Percentiles rank a stretch among this genome's conserved stretches.
Evolutionary conservation across 2,888 invertebrate genomes (phyloP).

Genomic region (Eudemis profundana): DNA sequence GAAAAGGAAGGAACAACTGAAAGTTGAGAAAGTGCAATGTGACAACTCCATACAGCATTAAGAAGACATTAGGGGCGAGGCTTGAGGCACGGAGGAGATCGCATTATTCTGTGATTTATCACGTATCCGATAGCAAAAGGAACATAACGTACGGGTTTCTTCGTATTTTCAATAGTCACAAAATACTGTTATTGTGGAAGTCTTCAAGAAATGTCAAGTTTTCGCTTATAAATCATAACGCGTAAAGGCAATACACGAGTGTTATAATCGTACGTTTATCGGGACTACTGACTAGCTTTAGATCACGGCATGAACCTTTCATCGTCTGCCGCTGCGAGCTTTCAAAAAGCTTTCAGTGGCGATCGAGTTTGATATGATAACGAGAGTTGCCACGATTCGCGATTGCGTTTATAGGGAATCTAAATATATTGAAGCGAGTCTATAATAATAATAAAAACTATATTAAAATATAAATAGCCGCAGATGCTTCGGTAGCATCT

Average conservation of each 20-base stretch:
- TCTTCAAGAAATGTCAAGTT: not conserved
- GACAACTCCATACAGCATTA: constrained; percentile 82
- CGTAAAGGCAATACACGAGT: constrained; percentile 3
- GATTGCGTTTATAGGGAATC: constrained; percentile 62
- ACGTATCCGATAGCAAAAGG: constrained; percentile 64
- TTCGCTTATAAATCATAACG: constrained; percentile 8
- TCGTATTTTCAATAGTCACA: constrained; percentile 37
- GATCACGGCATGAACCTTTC: constrained; percentile 76
- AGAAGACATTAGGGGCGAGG: constrained; percentile 79
- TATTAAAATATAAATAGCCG: constrained; percentile 31
- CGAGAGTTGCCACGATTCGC: constrained; percentile 65
- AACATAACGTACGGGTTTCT: constrained; percentile 49
- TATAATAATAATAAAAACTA: constrained; percentile 10
- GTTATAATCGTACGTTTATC: constrained; percentile 21
- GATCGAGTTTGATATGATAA: constrained; percentile 74
- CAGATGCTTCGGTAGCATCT: constrained; percentile 40
- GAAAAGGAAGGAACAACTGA: constrained; percentile 62
- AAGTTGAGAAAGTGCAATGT: constrained; percentile 75
- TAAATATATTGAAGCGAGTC: constrained; percentile 51
- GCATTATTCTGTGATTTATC: constrained; percentile 79
- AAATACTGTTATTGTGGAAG: constrained; percentile 23
- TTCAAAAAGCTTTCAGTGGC: constrained; percentile 82
- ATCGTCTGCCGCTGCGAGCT: constrained; percentile 75
- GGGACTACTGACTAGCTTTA: constrained; percentile 64
- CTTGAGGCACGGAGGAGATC: constrained; percentile 65